Conservation (phyloP, 2,113 vertebrate species). For the Zapus hudsonius region DNA sequence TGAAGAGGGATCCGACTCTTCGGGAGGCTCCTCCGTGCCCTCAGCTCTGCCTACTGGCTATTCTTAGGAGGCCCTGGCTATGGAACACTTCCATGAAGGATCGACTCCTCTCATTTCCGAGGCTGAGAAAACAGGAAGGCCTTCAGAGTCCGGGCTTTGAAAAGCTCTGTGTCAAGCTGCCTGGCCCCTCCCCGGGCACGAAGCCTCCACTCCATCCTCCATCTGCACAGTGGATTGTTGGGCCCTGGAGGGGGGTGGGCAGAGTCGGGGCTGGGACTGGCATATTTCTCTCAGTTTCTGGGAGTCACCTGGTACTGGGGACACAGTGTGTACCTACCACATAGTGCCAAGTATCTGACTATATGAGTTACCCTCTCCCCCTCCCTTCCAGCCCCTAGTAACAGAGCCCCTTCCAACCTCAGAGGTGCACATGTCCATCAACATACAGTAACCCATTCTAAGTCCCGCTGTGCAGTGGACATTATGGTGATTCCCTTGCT, state of each 20-base stretch:
- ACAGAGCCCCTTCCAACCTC: neutral
- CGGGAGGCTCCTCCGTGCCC: conserved; percentile 57
- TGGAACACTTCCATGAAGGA: conserved; percentile 91
- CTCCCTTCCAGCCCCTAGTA: fast-evolving
- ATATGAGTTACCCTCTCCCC: fast-evolving
- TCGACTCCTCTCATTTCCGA: conserved; percentile 85
- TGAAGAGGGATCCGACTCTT: neutral
- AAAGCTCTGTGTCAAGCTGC: conserved; percentile 26
- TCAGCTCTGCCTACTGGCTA: conserved; percentile 84
- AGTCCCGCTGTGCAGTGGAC: neutral
- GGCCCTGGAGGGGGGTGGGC: neutral
- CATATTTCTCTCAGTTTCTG: neutral
- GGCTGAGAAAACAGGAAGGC: conserved; percentile 89
- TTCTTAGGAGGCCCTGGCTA: conserved; percentile 87
- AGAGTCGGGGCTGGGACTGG: fast-evolving
- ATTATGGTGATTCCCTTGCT: fast-evolving
- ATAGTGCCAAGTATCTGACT: neutral
- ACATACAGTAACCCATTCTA: neutral
- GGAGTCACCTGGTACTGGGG: neutral
- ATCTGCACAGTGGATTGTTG: fast-evolving
- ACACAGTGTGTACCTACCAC: neutral
- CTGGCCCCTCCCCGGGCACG: conserved; percentile 77
- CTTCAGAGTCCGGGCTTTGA: conserved; percentile 65
- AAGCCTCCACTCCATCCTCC: conserved; percentile 26
- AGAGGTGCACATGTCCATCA: neutral